phyloP scores from a whole-genome alignment of 2,888 invertebrate species.

The Erpobdella octoculata region DNA sequence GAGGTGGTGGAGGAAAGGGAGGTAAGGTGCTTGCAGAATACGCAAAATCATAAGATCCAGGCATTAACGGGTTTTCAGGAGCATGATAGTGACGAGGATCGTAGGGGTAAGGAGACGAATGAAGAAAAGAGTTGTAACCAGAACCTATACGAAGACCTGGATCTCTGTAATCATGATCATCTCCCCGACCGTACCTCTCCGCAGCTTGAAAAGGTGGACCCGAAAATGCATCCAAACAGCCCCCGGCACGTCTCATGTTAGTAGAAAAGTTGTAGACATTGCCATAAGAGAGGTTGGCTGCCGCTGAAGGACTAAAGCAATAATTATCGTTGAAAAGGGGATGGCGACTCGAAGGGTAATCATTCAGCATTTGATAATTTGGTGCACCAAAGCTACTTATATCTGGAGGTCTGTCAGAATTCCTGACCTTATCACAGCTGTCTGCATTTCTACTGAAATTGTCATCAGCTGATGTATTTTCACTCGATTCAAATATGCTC shows the following conservation, averaged over 20 bases:
- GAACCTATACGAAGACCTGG: not conserved
- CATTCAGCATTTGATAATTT: conserved; percentile 3
- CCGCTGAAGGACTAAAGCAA: conserved; percentile 8
- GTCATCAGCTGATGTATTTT: not conserved
- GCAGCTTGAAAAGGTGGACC: conserved; percentile 5
- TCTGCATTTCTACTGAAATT: not conserved
- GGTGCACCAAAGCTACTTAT: not conserved
- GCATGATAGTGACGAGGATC: conserved; percentile 4
- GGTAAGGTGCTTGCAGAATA: conserved; percentile 16
- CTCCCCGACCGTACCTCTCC: conserved; percentile 5
- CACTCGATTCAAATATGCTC: not conserved
- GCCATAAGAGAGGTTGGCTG: conserved; percentile 16
- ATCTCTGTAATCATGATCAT: conserved; percentile 15
- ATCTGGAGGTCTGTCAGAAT: not conserved
- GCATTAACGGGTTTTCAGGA: conserved; percentile 1
- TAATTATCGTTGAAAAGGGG: conserved; percentile 18
- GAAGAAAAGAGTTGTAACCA: conserved; percentile 16
- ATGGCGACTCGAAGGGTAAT: conserved; percentile 6
- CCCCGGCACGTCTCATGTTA: not conserved
- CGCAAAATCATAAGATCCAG: conserved; percentile 18
- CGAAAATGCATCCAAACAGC: not conserved
- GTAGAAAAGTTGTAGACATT: conserved; percentile 20
- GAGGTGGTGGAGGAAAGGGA: conserved; percentile 20
- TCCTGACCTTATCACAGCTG: not conserved
- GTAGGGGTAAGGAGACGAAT: conserved; percentile 14